Evolutionary conservation across 92 coral and sea anemone genomes (phyloP).

Genomic region (Zoanthus sansibaricus): DNA sequence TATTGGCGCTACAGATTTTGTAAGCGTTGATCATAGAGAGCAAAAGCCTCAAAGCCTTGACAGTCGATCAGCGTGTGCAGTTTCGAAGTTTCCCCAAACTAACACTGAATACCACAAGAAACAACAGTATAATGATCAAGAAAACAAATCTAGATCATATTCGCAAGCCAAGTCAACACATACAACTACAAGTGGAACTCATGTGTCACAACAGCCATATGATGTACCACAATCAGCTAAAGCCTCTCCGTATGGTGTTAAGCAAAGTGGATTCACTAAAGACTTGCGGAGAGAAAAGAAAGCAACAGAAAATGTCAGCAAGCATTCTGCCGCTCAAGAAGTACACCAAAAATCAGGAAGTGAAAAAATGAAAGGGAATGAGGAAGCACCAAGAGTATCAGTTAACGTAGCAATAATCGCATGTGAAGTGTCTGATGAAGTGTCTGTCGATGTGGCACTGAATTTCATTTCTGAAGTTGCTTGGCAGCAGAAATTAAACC

Average conservation of each 20-base stretch:
- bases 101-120: not conserved
- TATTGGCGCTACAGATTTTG: not conserved
- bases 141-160: not conserved
- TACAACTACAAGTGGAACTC: not conserved
- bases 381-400: not conserved
- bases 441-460: not conserved
- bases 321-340: not conserved
- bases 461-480: not conserved
- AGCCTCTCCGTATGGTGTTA: no score
- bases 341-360: not conserved
- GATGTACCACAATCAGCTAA: not conserved
- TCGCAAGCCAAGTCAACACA: not conserved
- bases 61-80: not conserved
- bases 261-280: no score
- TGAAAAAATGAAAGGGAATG: not conserved
- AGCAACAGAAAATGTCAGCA: no score
- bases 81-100: not conserved
- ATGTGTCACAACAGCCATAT: not conserved
- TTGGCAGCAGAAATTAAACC: not conserved
- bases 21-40: not conserved
- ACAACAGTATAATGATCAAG: not conserved
- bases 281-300: no score
- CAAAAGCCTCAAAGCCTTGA: not conserved
- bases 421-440: not conserved
- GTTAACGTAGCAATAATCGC: slow-evolving; percentile 37